Base-by-base conservation (phyloP, 2,888 invertebrate genomes). In the Metallyticus violacea region DNA sequence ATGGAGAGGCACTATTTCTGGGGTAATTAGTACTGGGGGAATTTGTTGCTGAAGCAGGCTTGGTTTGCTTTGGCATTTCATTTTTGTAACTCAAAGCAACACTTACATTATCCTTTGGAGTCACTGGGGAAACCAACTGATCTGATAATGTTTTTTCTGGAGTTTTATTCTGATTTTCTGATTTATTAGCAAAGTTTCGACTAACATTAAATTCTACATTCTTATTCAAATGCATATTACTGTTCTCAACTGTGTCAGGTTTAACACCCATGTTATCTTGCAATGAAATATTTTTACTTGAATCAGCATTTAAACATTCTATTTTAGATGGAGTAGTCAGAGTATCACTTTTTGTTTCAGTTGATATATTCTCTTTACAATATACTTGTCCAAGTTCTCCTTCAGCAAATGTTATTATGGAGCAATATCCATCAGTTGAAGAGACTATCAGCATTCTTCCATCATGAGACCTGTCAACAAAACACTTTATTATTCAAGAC, bases 381-480 rank as follows among this genome's bases (percentile, higher is more conserved):
- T 94, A 94, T 28, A 92, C 91, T 28, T 91, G 90, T 6, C 97
- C 97, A 22, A 97, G 91, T 92, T 97, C 97, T 22, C 93, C 94
- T 7, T 93, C 92, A 62, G 94, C 93, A 91, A 98, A 97, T n/a
- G 95, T 94, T 27, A 97, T 93, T 85, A 98, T 92, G 0, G 97
- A 96, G 91, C 97, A 97, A 91, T 96, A 98, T 1, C 98, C 98
- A 92, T 98, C 98, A 0, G 97, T 96, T 22, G 98, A 98, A 3
- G 97, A 96, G 0, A 96, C 95, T 6, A 96, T 93, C 87, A 98
- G 91, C 85, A 96, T 92, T 87, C 93, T 92, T 0, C 97, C 98
- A 92, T 98, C 96, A 15, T 93, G 92, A 0, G 97, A 97, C 94
- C 94, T 94, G 86, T 2, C 89, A 89, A n/a, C n/a, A n/a, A n/a